Evolutionary conservation across 2,888 invertebrate genomes (phyloP).

Genomic region (Gastrophysa polygoni): DNA sequence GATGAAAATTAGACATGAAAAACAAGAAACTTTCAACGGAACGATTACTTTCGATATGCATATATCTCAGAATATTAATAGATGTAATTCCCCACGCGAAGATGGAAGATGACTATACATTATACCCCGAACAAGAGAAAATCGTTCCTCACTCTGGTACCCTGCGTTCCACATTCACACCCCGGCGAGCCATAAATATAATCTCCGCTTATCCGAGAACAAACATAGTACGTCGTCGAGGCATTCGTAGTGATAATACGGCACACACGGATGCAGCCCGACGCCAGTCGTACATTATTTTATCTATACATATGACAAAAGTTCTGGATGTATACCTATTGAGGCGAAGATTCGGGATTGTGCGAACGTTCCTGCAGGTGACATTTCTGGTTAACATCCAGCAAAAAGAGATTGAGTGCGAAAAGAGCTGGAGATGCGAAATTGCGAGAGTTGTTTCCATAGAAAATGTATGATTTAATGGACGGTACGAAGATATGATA

Average conservation of each 20-base stretch:
- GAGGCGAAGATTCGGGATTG: constrained; percentile 22
- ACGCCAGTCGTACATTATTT: constrained; percentile 30
- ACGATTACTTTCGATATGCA: no score
- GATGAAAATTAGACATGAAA: no score
- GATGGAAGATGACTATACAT: neutral
- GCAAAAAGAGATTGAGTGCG: neutral
- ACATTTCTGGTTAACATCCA: constrained; percentile 7
- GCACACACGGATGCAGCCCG: constrained; percentile 33
- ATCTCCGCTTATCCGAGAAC: constrained; percentile 33
- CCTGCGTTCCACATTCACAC: constrained; percentile 21
- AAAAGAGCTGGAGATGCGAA: neutral
- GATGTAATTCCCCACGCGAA: no score
- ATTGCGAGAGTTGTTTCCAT: neutral
- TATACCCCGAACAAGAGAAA: neutral
- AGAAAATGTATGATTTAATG: neutral
- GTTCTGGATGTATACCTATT: constrained; percentile 25
- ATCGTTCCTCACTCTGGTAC: neutral
- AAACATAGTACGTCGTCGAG: constrained; percentile 25
- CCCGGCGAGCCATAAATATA: constrained; percentile 32
- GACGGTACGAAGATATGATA: neutral
- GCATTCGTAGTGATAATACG: constrained; percentile 27
- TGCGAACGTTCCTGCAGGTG: constrained; percentile 5
- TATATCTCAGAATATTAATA: no score
- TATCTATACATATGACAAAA: constrained; percentile 20
- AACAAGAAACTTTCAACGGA: no score